Evolutionary conservation across 2,113 vertebrate genomes (phyloP).

Genomic region (Lasiurus cinereus): DNA sequence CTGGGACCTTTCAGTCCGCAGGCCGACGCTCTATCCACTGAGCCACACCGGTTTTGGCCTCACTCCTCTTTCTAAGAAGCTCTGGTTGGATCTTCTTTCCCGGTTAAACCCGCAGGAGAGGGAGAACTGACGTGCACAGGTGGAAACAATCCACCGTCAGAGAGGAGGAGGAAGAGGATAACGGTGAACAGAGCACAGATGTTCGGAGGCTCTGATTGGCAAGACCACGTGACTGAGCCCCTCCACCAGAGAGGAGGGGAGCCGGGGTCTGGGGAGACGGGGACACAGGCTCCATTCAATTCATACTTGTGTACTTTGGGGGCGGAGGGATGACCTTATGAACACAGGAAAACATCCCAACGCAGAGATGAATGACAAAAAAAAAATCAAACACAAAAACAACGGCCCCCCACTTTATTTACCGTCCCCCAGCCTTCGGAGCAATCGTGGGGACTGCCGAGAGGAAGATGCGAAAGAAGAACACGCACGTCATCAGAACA

Average conservation of each 20-base stretch:
- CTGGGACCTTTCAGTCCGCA: no score
- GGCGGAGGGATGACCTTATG: not conserved
- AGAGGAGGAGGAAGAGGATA: not conserved
- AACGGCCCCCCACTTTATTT: not conserved
- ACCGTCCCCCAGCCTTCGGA: conserved; percentile 6
- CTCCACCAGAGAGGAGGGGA: not conserved
- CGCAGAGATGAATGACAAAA: not conserved
- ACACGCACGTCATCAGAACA: not conserved
- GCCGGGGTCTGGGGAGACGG: not conserved
- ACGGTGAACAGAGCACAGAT: not conserved
- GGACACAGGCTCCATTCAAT: not conserved
- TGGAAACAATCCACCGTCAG: not conserved
- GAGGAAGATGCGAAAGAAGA: not conserved
- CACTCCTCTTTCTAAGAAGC: not conserved
- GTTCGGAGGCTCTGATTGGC: not conserved
- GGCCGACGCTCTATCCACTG: no score
- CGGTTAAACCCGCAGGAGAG: not conserved
- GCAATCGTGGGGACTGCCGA: not conserved
- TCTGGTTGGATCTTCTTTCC: not conserved
- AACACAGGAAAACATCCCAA: not conserved
- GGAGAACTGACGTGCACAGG: not conserved
- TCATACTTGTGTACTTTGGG: not conserved
- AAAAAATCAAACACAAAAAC: not conserved
- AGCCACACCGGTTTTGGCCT: no score
- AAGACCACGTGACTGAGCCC: rapidly evolving